phyloP scores from a whole-genome alignment of 2,113 vertebrate species.

The Nyctibius bracteatus region DNA sequence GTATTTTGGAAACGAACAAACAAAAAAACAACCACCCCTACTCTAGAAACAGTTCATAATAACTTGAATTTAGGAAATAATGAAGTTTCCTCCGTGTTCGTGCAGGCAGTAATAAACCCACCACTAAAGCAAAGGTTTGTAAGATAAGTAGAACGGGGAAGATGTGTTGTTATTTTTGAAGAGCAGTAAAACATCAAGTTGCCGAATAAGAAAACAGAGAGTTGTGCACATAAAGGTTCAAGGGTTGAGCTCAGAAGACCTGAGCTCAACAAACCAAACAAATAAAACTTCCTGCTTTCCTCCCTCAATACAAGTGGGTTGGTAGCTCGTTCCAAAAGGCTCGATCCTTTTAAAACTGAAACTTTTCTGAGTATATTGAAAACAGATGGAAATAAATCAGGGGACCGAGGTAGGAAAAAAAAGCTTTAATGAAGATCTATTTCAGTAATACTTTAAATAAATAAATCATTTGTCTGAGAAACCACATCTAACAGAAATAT shows the following conservation, averaged over 20 bases:
- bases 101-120: neutral
- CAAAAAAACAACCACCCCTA: accelerated
- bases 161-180: neutral
- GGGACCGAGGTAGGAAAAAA: neutral
- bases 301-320: neutral
- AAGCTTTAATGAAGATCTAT: neutral
- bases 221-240: neutral
- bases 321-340: neutral
- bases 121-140: neutral
- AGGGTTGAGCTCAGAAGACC: neutral
- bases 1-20: neutral
- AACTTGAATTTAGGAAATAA: neutral
- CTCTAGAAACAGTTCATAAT: neutral
- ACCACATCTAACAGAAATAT: conserved; percentile 30
- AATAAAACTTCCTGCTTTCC: neutral
- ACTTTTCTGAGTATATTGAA: neutral
- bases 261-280: neutral
- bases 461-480: conserved; percentile 28
- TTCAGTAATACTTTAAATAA: conserved; percentile 39
- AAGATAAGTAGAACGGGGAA: neutral
- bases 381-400: conserved; percentile 24
- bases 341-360: neutral
- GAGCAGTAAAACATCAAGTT: neutral
- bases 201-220: neutral
- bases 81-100: neutral